A percentile compares a stretch with the other conserved stretches of the same genome.
These are phyloP conservation scores for Microtus ochrogaster DNA, from an alignment of 2,113 vertebrate genomes.

Conservation along the genomic window DNA sequence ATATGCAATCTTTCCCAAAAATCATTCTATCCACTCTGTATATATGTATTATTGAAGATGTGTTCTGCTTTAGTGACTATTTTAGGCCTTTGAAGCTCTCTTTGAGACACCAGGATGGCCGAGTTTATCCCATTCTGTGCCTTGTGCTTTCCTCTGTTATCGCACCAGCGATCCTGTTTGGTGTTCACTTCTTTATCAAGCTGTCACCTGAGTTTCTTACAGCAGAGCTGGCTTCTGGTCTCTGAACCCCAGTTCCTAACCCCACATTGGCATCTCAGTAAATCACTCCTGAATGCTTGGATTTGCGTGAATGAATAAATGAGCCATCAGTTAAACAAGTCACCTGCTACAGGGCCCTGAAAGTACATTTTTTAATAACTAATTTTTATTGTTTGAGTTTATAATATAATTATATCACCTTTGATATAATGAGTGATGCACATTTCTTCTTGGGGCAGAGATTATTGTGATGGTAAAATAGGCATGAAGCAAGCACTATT, in stretches of 20 bases:
- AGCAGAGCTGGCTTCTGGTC: not conserved
- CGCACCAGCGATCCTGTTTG: rapidly evolving
- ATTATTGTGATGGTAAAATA: not conserved
- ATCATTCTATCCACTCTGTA: not conserved
- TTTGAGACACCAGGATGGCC: not conserved
- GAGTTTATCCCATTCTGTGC: not conserved
- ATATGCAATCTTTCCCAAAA: not conserved
- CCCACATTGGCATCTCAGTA: not conserved
- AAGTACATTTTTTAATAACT: not conserved
- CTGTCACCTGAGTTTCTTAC: not conserved
- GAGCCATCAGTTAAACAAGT: not conserved
- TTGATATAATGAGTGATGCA: no score
- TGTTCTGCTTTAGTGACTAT: not conserved
- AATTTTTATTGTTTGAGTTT: not conserved
- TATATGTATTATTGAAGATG: not conserved
- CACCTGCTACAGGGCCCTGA: not conserved
- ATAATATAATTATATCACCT: not conserved
- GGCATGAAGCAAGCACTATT: not conserved
- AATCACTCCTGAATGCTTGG: not conserved
- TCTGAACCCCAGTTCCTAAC: not conserved
- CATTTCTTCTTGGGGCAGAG: not conserved
- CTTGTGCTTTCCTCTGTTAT: not conserved
- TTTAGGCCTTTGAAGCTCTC: not conserved
- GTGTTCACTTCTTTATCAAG: not conserved
- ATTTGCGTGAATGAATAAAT: not conserved